phyloP scores from a whole-genome alignment of 2,113 vertebrate genomes.

The Nothobranchius furzeri region DNA sequence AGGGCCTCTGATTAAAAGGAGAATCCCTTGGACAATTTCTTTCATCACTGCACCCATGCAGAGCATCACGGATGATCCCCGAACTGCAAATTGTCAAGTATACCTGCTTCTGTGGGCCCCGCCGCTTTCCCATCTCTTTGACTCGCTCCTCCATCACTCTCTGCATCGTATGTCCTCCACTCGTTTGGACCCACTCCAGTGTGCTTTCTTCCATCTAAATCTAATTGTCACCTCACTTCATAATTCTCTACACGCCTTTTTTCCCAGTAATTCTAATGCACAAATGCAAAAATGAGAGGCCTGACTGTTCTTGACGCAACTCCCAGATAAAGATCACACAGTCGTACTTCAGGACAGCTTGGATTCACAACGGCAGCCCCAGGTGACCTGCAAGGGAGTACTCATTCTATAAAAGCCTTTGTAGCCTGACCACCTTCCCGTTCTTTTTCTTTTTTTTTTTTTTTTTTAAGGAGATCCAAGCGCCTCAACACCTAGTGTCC shows the following conservation, averaged over 20 bases:
- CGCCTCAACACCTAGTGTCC: conserved; percentile 60
- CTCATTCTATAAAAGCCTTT: conserved; percentile 47
- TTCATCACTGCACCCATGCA: conserved; percentile 71
- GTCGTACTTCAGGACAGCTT: conserved; percentile 43
- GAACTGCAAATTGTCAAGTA: conserved; percentile 73
- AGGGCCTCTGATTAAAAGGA: conserved; percentile 80
- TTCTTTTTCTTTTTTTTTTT: conserved; percentile 45
- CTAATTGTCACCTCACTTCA: conserved; percentile 67
- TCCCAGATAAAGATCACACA: conserved; percentile 57
- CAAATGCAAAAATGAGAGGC: conserved; percentile 26
- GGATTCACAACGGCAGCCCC: conserved; percentile 64
- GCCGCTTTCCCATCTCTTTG: conserved; percentile 55
- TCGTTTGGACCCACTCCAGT: conserved; percentile 57
- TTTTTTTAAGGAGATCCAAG: conserved; percentile 53
- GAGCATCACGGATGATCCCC: conserved; percentile 68
- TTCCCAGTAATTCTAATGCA: conserved; percentile 50
- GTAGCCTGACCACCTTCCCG: conserved; percentile 51
- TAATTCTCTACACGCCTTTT: conserved; percentile 46
- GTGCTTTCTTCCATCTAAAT: conserved; percentile 52
- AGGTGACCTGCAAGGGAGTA: conserved; percentile 53
- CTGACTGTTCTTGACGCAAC: conserved; percentile 34
- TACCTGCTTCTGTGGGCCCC: conserved; percentile 70
- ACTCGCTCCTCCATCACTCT: conserved; percentile 48
- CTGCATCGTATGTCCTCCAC: conserved; percentile 36
- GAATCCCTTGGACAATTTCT: conserved; percentile 72